Evolutionary conservation across 2,113 vertebrate genomes (phyloP), one percentile per base, ranked within the genome.

Genomic region (Aix galericulata): DNA sequence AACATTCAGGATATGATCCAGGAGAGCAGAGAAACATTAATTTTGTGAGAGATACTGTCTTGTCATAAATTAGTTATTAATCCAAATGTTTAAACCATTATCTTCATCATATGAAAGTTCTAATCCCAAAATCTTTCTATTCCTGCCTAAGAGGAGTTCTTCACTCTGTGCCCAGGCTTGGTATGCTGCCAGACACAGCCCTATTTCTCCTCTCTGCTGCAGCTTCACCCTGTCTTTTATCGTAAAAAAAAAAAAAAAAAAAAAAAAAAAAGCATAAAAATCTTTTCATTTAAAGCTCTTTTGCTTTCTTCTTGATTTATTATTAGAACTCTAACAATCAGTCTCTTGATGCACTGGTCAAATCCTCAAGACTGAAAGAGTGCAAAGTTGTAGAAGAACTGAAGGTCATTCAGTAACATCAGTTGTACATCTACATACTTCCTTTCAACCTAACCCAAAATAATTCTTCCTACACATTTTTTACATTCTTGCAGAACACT

Each of bases 61-160:
- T 71, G 40, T 81, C 56, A 71, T 88, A 82, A 82, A 89, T 79
- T 29, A 91, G 44, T 88, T 86, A 88, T 58, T 85, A 29, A 74
- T 71, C 29, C 59, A 93, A 89, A 82, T 64, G 38, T 34, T 88
- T 92, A 85, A 58, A 18, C 81, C 58, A 85, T 92, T 89, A 82
- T 72, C 73, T 84, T 89, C 17, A 73, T 78, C 62, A 62, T 32
- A 40, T 6, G 40, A 27, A 55, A 95, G 22, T 82, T 74, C 26
- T 58, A 76, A 44, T 66, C 27, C 50, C 31, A 85, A 62, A 11
- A 82, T 71, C 81, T 13, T 88, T 82, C 55, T 82, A 3, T 62
- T 60, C 44, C 48, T 92, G 71, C 32, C 77, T 48, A 84, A 63
- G 48, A 67, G 21, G 8, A 8, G 36, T 50, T 71, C 64, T 82